Percentiles rank a stretch among this genome's conserved stretches.
Evolutionary conservation across 2,797 vertebrate species (phyloP).

Genomic region (Danio jaintianensis): DNA sequence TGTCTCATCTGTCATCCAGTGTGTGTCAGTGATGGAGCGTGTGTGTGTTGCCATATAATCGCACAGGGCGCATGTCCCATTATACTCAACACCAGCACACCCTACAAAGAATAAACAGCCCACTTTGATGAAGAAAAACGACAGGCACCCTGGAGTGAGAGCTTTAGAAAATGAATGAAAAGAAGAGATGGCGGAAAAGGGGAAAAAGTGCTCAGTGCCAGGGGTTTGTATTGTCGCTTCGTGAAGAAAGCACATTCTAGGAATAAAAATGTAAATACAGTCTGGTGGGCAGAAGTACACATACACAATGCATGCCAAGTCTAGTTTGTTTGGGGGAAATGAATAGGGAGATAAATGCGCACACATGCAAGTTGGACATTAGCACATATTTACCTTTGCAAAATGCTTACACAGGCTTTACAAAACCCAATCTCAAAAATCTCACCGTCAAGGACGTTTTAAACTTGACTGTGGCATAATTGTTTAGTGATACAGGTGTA

Average conservation of each 20-base stretch:
- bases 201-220: background rate
- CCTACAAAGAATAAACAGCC: slow-evolving; percentile 59
- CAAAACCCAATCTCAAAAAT: background rate
- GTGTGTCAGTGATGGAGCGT: slow-evolving; percentile 65
- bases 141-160: slow-evolving; percentile 33
- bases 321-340: background rate
- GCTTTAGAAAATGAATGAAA: slow-evolving; percentile 29
- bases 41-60: slow-evolving; percentile 54
- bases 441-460: slow-evolving; percentile 20
- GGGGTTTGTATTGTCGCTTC: slow-evolving; percentile 13
- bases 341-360: background rate
- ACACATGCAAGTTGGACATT: slow-evolving; percentile 14
- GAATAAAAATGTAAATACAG: slow-evolving; percentile 26
- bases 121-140: slow-evolving; percentile 57
- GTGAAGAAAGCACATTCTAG: background rate
- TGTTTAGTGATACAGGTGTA: slow-evolving; percentile 56
- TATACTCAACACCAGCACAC: slow-evolving; percentile 56
- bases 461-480: slow-evolving; percentile 47
- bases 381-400: slow-evolving; percentile 19
- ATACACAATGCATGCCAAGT: slow-evolving; percentile 18
- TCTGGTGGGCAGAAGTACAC: slow-evolving; percentile 36
- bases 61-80: slow-evolving; percentile 56
- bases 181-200: background rate
- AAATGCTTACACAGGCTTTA: slow-evolving; percentile 15
- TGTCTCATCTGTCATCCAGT: slow-evolving; percentile 61